Evolutionary conservation across 2,888 invertebrate species (phyloP), one percentile per base, ranked within the genome.

Genomic region (Spisula subtruncata): DNA sequence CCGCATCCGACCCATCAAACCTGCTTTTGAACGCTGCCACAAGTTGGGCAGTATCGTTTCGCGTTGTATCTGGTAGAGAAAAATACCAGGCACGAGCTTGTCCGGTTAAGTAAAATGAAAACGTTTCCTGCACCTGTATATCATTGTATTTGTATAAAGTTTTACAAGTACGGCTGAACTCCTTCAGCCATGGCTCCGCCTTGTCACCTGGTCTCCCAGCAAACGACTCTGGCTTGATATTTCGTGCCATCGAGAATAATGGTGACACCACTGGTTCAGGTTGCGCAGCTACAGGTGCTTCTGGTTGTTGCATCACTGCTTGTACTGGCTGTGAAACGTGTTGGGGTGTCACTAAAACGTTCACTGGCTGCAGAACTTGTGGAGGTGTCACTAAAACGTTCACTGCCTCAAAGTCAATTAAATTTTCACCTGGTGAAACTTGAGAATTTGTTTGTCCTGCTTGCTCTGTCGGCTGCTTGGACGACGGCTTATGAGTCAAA

Each of bases 51-150:
- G 71, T 51, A 51, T 87, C 25, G 0, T 41, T 29, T 20, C 82
- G 48, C 12, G 35, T 12, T 0, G 25, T n/a, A 29, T 79, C 79
- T n/a, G 82, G 35, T 41, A 87, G n/a, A 0, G 83, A 71, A 20
- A 71, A 29, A 16, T 87, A 87, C 87, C 87, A 87, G n/a, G 87
- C 83, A 0, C n/a, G n/a, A 14, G 83, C 87, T 32, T 83, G 83
- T 80, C 75, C 87, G n/a, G 82, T 87, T 48, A 87, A 25, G n/a
- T 83, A 71, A 35, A 83, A 87, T 16, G 81, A 48, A 32, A 86
- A 86, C 8, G 82, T 60, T 25, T 54, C 46, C 48, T 29, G n/a
- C 32, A 86, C 81, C 66, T 35, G 20, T 2, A 60, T 46, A 14
- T 86, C 81, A 32, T 35, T 66, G 48, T 81, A 66, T 8, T 60